Evolutionary conservation across 2,113 vertebrate genomes (phyloP), one percentile per base, ranked within the genome.

Genomic region (Rhinolophus ferrumequinum): DNA sequence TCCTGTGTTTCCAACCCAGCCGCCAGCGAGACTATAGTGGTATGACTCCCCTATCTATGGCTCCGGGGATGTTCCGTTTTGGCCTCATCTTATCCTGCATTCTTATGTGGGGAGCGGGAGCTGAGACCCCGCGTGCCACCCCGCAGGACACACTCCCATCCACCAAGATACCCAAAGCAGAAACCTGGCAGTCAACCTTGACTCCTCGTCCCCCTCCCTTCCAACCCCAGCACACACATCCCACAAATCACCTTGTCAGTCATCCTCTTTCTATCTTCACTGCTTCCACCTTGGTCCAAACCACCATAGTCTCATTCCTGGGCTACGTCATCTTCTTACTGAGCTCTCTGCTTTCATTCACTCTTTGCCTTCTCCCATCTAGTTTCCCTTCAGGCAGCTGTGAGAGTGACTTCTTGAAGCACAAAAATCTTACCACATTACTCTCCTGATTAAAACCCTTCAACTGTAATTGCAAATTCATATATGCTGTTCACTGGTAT

Each of bases 371-470:
- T 56, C 72, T 26, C 11, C 41, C 11, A n/a, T 11, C 66, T 35
- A 6, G 30, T 35, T 60, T 72, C n/a, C 35, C 81, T 83, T 60
- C 50, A 0, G 8, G 30, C 52, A 26, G 47, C 1, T 16, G 8
- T 0, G 0, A 73, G 7, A 56, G 18, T 8, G 28, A n/a, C 16
- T 58, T 69, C 64, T 54, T 16, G 70, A 80, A 73, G 64, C 22
- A 28, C 8, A 66, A 12, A 66, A 9, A 89, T 15, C 56, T 64
- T 33, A 28, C 3, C 30, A 30, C 47, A 41, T 38, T 44, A 15
- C 44, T 69, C 79, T 75, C 38, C 58, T 80, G 60, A 92, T 82
- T 62, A 80, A 91, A 70, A 50, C 58, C 13, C 50, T 93, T 80
- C n/a, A 22, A 60, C 6, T 2, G 28, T 28, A 54, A 91, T 50